Evolutionary conservation across 2,113 vertebrate genomes (phyloP).

Genomic region (Alligator sinensis): DNA sequence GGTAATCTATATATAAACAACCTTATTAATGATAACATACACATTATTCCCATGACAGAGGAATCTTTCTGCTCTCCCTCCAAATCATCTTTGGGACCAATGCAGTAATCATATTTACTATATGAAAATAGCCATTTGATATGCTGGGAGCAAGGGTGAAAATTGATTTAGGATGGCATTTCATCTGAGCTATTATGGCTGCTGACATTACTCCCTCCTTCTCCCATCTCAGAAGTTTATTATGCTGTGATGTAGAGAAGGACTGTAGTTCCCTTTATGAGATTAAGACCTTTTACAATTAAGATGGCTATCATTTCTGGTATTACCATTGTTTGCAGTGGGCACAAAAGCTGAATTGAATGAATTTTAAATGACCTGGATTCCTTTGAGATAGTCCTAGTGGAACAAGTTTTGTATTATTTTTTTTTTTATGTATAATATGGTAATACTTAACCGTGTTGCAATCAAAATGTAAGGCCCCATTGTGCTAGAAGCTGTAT

Average conservation of each 20-base stretch:
- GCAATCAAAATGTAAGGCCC: background rate
- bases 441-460: background rate
- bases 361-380: background rate
- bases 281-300: slow-evolving; percentile 67
- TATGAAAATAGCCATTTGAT: slow-evolving; percentile 20
- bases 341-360: slow-evolving; percentile 46
- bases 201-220: slow-evolving; percentile 54
- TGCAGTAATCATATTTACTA: slow-evolving; percentile 9
- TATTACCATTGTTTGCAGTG: slow-evolving; percentile 48
- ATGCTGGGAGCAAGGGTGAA: slow-evolving; percentile 23
- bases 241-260: slow-evolving; percentile 51
- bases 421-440: slow-evolving; percentile 47
- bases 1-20: slow-evolving; percentile 26
- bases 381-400: background rate
- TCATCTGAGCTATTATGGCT: slow-evolving; percentile 61
- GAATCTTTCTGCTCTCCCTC: fast-evolving
- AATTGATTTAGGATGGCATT: slow-evolving; percentile 62
- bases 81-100: slow-evolving; percentile 3
- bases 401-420: slow-evolving; percentile 14
- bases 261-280: slow-evolving; percentile 54
- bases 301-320: slow-evolving; percentile 64
- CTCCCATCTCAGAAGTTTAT: slow-evolving; percentile 68
- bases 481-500: background rate
- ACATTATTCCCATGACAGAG: slow-evolving; percentile 41
- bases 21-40: slow-evolving; percentile 61